Base-by-base conservation (phyloP, 2,113 vertebrate genomes). In the Parus major region DNA sequence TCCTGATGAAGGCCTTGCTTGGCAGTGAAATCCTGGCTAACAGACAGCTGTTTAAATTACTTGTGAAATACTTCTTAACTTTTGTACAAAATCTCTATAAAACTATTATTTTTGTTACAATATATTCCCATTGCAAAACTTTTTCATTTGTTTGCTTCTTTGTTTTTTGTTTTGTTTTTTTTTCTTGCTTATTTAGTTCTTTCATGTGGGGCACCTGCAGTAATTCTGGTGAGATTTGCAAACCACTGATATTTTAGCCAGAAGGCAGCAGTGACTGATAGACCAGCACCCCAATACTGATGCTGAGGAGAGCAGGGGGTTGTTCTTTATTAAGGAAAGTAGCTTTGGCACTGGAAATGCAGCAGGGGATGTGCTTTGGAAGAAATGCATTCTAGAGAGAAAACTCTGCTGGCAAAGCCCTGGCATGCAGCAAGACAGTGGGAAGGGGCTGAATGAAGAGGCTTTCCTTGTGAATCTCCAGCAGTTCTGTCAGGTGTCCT, bases 111-210 rank as follows among this genome's bases (percentile, higher is more conserved):
- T 93, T 68, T 73, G 7, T 80, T 65, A 16, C 8, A 41, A 7
- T 29, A 5, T 50, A 35, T 60, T 82, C 21, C 6, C 79, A 41
- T 31, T 4, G 1, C 14, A 29, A 41, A 52, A 4, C 5, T 3
- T 52, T 39, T 42, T 10, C 4, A 11, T 55, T 53, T 50, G 4
- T n/a, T 73, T 29, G 2, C n/a, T 53, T 68, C 19, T 75, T 52
- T 42, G 7, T 4, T 42, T 42, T 16, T 42, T 42, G 11, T 11
- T 41, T 41, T 11, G 1, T 0, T 0, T 18, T 41, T 59, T 36
- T 70, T 46, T 18, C 12, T 44, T 59, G 15, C 23, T 73, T 59
- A 16, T 60, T 66, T 46, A 49, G 10, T 15, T 59, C 16, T 85
- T 78, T 79, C 10, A 46, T 55, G 15, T 77, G n/a, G 71, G 31